A percentile compares a stretch with the other conserved stretches of the same genome.
Evolutionary conservation across 2,888 invertebrate genomes (phyloP).

Genomic region (Serripes groenlandicus): DNA sequence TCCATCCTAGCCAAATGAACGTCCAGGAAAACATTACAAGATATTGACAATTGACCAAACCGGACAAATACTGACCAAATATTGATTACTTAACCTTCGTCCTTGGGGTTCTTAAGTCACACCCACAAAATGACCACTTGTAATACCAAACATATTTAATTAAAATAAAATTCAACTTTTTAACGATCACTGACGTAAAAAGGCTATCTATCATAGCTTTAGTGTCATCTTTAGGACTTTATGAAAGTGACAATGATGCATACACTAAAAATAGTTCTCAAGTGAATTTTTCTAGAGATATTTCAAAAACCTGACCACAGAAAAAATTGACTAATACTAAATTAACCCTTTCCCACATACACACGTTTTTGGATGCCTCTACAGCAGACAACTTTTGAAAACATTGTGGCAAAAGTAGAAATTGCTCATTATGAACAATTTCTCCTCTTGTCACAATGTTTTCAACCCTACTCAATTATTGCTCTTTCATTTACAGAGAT

Average conservation of each 20-base stretch:
- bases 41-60: slow-evolving; percentile 66
- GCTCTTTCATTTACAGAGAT: too few relatives aligned
- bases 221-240: neutral
- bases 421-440: too few relatives aligned
- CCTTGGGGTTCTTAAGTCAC: slow-evolving; percentile 21
- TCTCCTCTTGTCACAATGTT: too few relatives aligned
- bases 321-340: too few relatives aligned
- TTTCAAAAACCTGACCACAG: neutral
- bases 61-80: slow-evolving; percentile 63
- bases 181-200: slow-evolving; percentile 8
- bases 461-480: too few relatives aligned
- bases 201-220: slow-evolving; percentile 7
- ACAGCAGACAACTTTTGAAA: too few relatives aligned
- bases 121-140: slow-evolving; percentile 28
- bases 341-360: too few relatives aligned
- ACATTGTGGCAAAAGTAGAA: neutral
- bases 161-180: slow-evolving; percentile 26
- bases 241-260: neutral
- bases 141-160: slow-evolving; percentile 25
- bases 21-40: slow-evolving; percentile 67
- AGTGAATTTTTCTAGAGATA: neutral
- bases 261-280: slow-evolving; percentile 6
- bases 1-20: slow-evolving; percentile 64
- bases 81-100: slow-evolving; percentile 63
- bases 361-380: too few relatives aligned